Base-by-base conservation (phyloP, 1,140 invertebrate species). In the Potamilus streckersoni region DNA sequence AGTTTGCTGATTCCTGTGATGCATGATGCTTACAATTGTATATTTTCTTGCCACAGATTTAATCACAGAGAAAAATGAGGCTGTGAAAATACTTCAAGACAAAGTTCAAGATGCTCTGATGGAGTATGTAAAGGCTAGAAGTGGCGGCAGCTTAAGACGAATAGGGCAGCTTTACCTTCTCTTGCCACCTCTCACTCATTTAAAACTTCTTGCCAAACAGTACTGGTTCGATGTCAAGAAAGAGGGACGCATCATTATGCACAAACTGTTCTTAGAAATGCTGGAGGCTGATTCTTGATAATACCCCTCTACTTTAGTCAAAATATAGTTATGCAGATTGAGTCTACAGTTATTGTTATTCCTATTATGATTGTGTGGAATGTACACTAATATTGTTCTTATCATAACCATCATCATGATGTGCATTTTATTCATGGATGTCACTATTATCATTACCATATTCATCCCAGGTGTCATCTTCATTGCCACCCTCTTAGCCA, bases 221-320 rank as follows among this genome's bases (percentile, higher is more conserved):
- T 98, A 97, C 90, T 99, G 97, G 97, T 93, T 94, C 6, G 93
- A 92, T 83, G 93, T 98, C 19, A 95, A 96, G 83, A 93, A 94
- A 83, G 96, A 96, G 79, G 94, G 95, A 20, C 94, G 95, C 85
- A 95, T 97, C 69, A 93, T 94, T 68, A 97, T 99, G 96, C 98
- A 98, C 91, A 98, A 98, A 91, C 92, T 98, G 14, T 98, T 99
- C 89, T 92, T 97, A 49, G 97, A 99, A 91, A 99, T 99, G 97
- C 92, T 98, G 69, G 97, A 98, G 88, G 87, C 87, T 20, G 86
- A 88, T 76, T 86, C 85, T 77, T 88, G 86, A 88, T 84, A 73
- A 75, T 77, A 49, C 38, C 6, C 38, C 38, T 49, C 11, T 8
- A 11, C 38, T 49, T 49, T 49, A 49, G 38, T 49, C 38, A 49